Conservation (phyloP, 2,113 vertebrate genomes). For the Passer montanus region DNA sequence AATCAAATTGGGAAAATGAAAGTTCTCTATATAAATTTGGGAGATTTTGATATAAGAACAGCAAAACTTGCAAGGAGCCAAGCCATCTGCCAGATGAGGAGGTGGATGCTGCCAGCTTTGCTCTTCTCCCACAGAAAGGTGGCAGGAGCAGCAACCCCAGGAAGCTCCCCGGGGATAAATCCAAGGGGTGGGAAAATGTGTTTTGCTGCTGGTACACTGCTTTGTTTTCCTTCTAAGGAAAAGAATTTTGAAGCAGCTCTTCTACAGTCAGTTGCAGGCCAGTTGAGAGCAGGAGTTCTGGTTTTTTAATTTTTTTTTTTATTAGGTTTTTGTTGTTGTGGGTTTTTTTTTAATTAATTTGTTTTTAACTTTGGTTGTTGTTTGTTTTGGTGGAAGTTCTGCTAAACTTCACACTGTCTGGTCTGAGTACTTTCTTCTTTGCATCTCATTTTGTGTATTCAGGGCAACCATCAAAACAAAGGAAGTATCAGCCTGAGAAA, state of each 20-base stretch:
- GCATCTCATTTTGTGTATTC: slow-evolving; percentile 8
- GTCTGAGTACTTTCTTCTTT: background rate
- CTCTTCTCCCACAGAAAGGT: background rate
- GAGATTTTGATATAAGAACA: background rate
- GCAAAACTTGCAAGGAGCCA: background rate
- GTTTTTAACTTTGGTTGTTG: background rate
- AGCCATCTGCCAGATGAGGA: background rate
- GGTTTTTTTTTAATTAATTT: no score
- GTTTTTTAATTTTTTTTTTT: background rate
- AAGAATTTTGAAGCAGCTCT: background rate
- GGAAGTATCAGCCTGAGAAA: background rate
- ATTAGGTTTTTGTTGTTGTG: no score
- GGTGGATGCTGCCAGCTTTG: background rate
- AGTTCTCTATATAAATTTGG: background rate
- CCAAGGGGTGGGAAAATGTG: background rate
- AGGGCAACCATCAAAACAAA: slow-evolving; percentile 29
- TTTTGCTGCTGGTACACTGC: background rate
- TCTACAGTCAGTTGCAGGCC: background rate
- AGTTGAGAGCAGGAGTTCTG: background rate
- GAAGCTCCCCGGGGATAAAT: background rate
- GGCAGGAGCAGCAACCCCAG: background rate
- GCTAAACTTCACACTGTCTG: background rate
- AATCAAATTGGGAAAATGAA: background rate
- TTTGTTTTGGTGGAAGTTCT: background rate
- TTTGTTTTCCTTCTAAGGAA: background rate